phyloP scores from a whole-genome alignment of 2,113 vertebrate genomes.

The Delphinapterus leucas region DNA sequence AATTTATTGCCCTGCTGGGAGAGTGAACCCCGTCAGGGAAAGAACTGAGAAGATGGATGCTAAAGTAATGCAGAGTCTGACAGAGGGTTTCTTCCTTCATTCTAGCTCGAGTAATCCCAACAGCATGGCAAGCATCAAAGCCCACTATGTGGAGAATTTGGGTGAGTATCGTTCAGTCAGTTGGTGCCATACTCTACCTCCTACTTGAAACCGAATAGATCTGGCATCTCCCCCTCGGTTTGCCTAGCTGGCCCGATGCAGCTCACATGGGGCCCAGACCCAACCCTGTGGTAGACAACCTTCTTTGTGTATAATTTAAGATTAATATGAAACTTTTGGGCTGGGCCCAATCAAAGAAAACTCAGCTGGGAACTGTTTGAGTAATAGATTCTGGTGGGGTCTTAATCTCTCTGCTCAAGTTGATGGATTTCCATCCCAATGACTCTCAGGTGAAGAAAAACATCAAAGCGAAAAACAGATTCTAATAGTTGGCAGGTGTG shows the following conservation, averaged over 20 bases:
- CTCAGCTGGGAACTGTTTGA: slow-evolving; percentile 56
- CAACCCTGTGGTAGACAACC: not conserved
- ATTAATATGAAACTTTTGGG: slow-evolving; percentile 37
- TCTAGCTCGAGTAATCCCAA: not conserved
- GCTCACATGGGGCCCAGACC: not conserved
- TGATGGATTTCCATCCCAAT: slow-evolving; percentile 45
- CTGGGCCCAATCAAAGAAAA: slow-evolving; percentile 51
- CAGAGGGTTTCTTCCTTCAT: not conserved
- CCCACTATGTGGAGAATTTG: not conserved
- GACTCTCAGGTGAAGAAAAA: slow-evolving; percentile 64
- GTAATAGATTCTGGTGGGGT: slow-evolving; percentile 46
- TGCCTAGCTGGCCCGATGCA: not conserved
- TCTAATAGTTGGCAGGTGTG: slow-evolving; percentile 38
- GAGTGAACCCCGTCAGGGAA: not conserved
- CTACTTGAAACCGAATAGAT: not conserved
- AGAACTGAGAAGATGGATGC: not conserved
- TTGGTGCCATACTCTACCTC: not conserved
- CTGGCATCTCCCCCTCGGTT: not conserved
- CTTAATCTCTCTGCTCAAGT: slow-evolving; percentile 56
- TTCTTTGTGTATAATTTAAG: slow-evolving; percentile 48
- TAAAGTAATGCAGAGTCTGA: not conserved
- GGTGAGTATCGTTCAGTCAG: not conserved
- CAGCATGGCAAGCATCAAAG: not conserved
- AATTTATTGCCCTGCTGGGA: not conserved
- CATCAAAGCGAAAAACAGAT: slow-evolving; percentile 43